Percentiles rank a stretch among this genome's conserved stretches.
phyloP scores from a whole-genome alignment of 2,888 invertebrate species.

The Branchellion lobata region DNA sequence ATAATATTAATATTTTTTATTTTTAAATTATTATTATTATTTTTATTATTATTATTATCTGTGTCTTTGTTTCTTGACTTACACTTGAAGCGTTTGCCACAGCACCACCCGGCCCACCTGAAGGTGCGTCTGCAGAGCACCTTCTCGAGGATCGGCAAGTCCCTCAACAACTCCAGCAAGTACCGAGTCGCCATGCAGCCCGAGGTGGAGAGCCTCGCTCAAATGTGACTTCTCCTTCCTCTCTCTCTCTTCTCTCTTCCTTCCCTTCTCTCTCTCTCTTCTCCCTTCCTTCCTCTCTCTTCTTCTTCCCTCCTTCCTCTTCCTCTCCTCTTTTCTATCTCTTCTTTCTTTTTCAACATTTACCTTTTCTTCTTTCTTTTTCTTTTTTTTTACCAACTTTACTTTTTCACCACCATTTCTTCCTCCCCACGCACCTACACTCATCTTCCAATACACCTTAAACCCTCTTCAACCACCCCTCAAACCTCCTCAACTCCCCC shows the following conservation, averaged over 20 bases:
- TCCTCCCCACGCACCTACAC: background rate
- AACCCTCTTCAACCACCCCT: too few relatives aligned
- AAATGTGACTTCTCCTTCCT: constrained; percentile 16
- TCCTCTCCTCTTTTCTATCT: too few relatives aligned
- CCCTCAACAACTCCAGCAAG: constrained; percentile 47
- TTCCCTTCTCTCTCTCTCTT: constrained; percentile 13
- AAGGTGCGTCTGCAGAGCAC: constrained; percentile 56
- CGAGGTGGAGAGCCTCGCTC: constrained; percentile 51
- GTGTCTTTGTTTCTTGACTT: background rate
- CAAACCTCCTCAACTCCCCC: too few relatives aligned
- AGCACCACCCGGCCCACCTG: constrained; percentile 87
- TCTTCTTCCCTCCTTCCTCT: background rate
- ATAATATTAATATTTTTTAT: background rate
- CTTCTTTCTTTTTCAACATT: too few relatives aligned
- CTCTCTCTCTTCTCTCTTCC: background rate
- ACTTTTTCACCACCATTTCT: background rate
- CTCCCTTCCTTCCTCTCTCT: constrained; percentile 2
- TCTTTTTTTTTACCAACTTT: too few relatives aligned
- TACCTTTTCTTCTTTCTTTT: too few relatives aligned
- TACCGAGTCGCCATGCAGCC: constrained; percentile 52
- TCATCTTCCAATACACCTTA: too few relatives aligned
- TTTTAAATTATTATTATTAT: background rate
- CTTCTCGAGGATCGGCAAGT: constrained; percentile 48
- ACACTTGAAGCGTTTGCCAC: too few relatives aligned
- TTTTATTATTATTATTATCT: background rate